A percentile compares a stretch with the other conserved stretches of the same genome.
Conservation (phyloP, 2,113 vertebrate species). For the Rafetus swinhoei region DNA sequence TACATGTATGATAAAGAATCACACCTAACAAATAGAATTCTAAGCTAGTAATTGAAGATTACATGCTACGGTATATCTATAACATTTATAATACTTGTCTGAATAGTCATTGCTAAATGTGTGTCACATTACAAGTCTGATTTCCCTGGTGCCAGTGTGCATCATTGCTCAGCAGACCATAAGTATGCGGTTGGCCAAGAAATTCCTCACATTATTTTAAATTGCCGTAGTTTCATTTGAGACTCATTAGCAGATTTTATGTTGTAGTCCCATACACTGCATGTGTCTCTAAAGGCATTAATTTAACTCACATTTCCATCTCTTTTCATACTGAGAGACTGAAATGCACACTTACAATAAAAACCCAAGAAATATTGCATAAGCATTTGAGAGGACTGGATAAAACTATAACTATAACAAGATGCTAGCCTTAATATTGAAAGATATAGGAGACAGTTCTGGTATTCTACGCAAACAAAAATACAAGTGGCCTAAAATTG, state of each 20-base stretch:
- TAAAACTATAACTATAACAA: not conserved
- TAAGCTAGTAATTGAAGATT: not conserved
- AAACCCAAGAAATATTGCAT: not conserved
- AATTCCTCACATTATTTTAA: not conserved
- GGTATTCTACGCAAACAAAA: not conserved
- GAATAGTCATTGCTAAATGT: not conserved
- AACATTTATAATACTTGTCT: not conserved
- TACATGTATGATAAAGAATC: not conserved
- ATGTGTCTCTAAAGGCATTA: not conserved
- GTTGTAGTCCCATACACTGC: not conserved
- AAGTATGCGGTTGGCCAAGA: not conserved
- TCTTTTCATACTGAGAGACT: not conserved
- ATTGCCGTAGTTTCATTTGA: not conserved
- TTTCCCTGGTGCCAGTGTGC: not conserved
- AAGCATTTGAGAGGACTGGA: not conserved
- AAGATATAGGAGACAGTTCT: not conserved
- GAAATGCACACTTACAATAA: fast-evolving
- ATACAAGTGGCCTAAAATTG: not conserved
- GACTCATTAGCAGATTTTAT: not conserved
- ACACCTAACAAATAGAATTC: not conserved
- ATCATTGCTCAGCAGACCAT: not conserved
- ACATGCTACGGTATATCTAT: fast-evolving
- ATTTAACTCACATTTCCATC: not conserved
- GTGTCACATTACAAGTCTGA: not conserved
- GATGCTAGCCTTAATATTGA: not conserved